Evolutionary conservation across 2,113 vertebrate genomes (phyloP).

Genomic region (Aspiorhynchus laticeps): DNA sequence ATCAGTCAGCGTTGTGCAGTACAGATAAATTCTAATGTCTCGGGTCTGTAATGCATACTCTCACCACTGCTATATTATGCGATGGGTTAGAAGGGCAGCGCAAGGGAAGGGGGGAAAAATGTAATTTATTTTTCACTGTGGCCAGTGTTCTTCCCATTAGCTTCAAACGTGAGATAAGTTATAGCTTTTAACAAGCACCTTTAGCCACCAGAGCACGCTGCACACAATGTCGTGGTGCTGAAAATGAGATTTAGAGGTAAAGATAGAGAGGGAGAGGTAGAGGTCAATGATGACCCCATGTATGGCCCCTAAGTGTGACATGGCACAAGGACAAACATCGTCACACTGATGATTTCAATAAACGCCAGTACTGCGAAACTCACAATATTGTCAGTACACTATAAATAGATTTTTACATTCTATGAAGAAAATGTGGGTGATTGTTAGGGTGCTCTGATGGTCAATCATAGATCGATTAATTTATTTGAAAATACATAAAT

Average conservation of each 20-base stretch:
- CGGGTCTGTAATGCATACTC: conserved; percentile 89
- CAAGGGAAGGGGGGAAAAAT: conserved; percentile 65
- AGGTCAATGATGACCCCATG: conserved; percentile 49
- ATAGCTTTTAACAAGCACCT: conserved; percentile 81
- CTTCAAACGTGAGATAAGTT: conserved; percentile 83
- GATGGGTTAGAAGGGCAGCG: conserved; percentile 89
- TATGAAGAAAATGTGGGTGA: neutral
- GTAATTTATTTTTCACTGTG: conserved; percentile 83
- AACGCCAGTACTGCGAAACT: neutral
- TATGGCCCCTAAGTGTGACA: conserved; percentile 35
- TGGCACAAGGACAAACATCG: conserved; percentile 48
- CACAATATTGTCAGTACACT: neutral
- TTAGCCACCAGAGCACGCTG: conserved; percentile 75
- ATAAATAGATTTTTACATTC: neutral
- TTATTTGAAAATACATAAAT: neutral
- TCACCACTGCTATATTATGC: conserved; percentile 90
- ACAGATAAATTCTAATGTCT: conserved; percentile 91
- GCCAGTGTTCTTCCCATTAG: conserved; percentile 84
- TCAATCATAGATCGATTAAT: neutral
- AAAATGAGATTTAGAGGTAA: conserved; percentile 42
- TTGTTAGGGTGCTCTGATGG: neutral
- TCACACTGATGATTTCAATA: conserved; percentile 14
- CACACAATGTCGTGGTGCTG: conserved; percentile 64
- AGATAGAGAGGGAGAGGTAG: conserved; percentile 44
- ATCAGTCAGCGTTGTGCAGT: conserved; percentile 89